Conservation (phyloP, 2,797 vertebrate genomes). For the Luscinia luscinia region DNA sequence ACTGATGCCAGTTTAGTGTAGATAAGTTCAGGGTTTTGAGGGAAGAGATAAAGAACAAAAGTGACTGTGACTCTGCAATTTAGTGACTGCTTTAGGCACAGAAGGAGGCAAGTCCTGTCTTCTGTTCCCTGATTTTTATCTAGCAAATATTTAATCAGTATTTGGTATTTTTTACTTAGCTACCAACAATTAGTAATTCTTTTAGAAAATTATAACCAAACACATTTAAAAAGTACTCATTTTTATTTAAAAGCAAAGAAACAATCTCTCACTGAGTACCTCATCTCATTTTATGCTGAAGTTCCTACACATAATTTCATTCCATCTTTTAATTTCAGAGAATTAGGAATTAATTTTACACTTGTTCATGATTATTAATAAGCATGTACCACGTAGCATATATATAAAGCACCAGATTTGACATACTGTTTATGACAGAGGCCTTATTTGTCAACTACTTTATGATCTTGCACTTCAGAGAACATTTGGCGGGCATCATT, state of each 20-base stretch:
- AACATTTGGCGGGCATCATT: neutral
- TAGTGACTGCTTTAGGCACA: neutral
- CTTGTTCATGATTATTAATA: too few species aligned
- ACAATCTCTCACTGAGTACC: neutral
- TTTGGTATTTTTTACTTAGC: neutral
- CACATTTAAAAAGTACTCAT: neutral
- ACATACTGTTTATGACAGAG: neutral
- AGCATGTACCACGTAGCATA: neutral
- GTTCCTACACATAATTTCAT: neutral
- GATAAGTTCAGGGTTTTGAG: neutral
- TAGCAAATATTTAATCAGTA: neutral
- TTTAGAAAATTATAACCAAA: conserved; percentile 2
- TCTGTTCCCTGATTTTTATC: neutral
- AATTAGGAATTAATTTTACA: neutral
- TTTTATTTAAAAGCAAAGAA: neutral
- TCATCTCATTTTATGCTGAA: neutral
- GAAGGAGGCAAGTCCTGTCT: neutral
- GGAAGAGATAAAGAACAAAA: neutral
- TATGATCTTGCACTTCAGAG: neutral
- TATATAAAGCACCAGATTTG: neutral
- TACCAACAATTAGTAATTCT: neutral
- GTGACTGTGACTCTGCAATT: neutral
- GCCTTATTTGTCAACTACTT: neutral
- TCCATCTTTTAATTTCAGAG: neutral
- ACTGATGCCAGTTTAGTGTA: neutral